Evolutionary conservation across 2,797 vertebrate genomes (phyloP), one percentile per base, ranked within the genome.

Genomic region (Argya squamiceps): DNA sequence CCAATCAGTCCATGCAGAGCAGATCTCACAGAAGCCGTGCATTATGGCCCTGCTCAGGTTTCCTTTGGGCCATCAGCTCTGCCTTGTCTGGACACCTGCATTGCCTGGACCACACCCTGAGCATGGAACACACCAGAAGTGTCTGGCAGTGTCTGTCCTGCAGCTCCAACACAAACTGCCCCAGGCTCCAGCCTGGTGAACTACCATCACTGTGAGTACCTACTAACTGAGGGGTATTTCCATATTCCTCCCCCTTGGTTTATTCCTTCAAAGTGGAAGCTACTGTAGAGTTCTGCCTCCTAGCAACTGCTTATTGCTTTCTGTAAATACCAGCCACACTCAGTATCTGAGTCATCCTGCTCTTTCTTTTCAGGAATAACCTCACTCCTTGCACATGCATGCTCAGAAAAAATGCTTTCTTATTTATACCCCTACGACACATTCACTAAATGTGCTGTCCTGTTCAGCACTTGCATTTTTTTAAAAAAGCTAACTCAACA

Each of bases 281-380:
- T 78, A 27, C 62, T 7, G 3, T 29, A 65, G 76, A 91, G 76
- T 56, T 94, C 67, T 71, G 73, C 84, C 70, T 92, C 92, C 78
- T 92, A 95, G 87, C 82, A 96, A 94, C 91, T 84, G 59, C 87
- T 95, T 55, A 85, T 68, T 75, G 23, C 43, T 58, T 88, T 77
- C 68, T 56, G 82, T 78, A 86, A 91, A 89, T 78, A 84, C n/a
- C 76, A 84, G 69, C 64, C 43, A 71, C 16, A 9, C 22, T 77
- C 73, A 59, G 2, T 52, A 71, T 43, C 53, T 89, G 69, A 94
- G 36, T 88, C 90, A 93, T 21, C 4, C 1, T 24, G 50, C 30
- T 22, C 62, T 70, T 77, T 81, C 65, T 68, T 68, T 88, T 86
- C 79, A 88, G 80, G 62, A 94, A 91, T 52, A 93, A 85, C 47